These are phyloP conservation scores for Athripsodes cinereus DNA, from an alignment of 2,888 invertebrate genomes.

Conservation along the genomic window DNA sequence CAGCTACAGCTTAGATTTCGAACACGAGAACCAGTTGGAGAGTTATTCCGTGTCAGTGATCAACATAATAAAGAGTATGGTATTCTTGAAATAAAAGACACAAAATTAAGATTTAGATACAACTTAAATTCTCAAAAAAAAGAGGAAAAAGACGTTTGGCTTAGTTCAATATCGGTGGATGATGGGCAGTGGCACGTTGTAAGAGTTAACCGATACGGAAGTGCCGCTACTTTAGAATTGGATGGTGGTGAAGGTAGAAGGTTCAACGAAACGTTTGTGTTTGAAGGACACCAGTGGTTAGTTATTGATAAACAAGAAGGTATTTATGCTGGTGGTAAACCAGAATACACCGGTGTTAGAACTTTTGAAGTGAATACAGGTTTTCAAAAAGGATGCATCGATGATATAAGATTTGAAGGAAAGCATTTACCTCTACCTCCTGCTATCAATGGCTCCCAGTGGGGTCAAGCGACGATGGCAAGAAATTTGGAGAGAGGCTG, in stretches of 20 bases:
- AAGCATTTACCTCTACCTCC: slow-evolving; percentile 49
- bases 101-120: slow-evolving; percentile 40
- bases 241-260: slow-evolving; percentile 50
- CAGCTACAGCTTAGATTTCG: slow-evolving; percentile 51
- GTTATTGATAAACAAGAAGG: slow-evolving; percentile 43
- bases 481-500: slow-evolving; percentile 47
- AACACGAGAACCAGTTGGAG: slow-evolving; percentile 46
- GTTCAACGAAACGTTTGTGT: slow-evolving; percentile 41
- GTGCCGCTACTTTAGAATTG: slow-evolving; percentile 44
- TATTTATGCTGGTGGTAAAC: slow-evolving; percentile 47
- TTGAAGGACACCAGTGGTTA: slow-evolving; percentile 43
- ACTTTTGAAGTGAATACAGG: slow-evolving; percentile 44
- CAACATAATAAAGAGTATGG: slow-evolving; percentile 46
- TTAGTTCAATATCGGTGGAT: slow-evolving; percentile 41
- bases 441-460: slow-evolving; percentile 41
- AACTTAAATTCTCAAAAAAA: slow-evolving; percentile 45
- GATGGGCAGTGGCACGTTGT: slow-evolving; percentile 53
- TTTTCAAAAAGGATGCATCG: slow-evolving; percentile 37
- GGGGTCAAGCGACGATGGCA: slow-evolving; percentile 43
- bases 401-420: slow-evolving; percentile 41
- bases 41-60: slow-evolving; percentile 45
- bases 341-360: slow-evolving; percentile 42
- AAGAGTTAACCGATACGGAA: slow-evolving; percentile 42
- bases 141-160: slow-evolving; percentile 41
- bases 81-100: slow-evolving; percentile 41